These are phyloP conservation scores for Drosophila equinoxialis DNA, from an alignment of 1,140 invertebrate genomes.

Conservation along the genomic window DNA sequence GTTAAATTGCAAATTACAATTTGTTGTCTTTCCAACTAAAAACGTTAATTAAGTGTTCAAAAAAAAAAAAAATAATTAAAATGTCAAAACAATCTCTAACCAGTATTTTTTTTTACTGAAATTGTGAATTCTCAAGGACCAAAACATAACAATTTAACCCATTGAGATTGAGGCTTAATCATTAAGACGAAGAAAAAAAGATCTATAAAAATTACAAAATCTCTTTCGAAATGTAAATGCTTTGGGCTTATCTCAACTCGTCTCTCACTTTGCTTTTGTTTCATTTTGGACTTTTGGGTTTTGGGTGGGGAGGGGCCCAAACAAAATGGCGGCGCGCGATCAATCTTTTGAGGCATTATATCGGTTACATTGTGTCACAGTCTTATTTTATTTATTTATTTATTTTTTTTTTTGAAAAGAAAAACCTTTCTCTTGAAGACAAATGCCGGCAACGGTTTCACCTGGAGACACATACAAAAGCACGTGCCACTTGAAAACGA, in stretches of 20 bases:
- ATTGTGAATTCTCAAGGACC: too few species aligned
- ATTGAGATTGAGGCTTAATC: not conserved
- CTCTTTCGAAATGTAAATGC: not conserved
- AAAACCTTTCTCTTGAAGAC: slow-evolving; percentile 73
- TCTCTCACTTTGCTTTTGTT: slow-evolving; percentile 10
- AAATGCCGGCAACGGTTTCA: slow-evolving; percentile 76
- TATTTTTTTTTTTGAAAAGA: slow-evolving; percentile 44
- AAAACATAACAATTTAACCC: too few species aligned
- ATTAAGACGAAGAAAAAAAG: too few species aligned
- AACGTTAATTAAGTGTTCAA: not conserved
- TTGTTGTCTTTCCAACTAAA: slow-evolving; percentile 4
- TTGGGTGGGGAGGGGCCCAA: not conserved
- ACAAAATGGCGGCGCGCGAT: slow-evolving; percentile 69
- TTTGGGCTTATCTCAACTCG: not conserved
- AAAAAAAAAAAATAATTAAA: not conserved
- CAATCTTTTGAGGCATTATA: slow-evolving; percentile 59
- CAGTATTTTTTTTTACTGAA: too few species aligned
- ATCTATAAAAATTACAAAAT: not conserved
- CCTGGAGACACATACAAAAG: slow-evolving; percentile 56
- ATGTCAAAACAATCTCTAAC: not conserved
- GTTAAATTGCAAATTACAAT: slow-evolving; percentile 7
- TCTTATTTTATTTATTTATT: slow-evolving; percentile 47
- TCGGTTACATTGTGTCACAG: slow-evolving; percentile 59
- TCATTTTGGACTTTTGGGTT: not conserved
- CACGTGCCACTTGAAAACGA: slow-evolving; percentile 73